Evolutionary conservation across 2,888 invertebrate genomes (phyloP).

Genomic region (Trachelus tabidus): DNA sequence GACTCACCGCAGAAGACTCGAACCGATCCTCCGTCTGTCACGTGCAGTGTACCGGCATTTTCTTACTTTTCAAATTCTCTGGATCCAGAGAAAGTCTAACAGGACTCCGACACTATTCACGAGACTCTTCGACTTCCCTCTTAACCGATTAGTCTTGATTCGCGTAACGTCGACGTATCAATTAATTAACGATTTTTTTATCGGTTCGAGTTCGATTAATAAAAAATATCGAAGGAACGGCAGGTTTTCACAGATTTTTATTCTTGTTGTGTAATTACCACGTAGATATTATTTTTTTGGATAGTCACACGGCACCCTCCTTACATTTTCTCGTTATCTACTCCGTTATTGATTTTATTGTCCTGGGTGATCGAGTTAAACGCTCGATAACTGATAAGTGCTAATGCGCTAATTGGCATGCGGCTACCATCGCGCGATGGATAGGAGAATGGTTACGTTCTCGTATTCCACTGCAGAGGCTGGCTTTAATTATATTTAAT

Average conservation of each 20-base stretch:
- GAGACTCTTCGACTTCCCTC: not conserved
- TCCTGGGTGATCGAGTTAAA: slow-evolving; percentile 29
- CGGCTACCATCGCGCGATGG: slow-evolving; percentile 24
- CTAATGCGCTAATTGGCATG: slow-evolving; percentile 51
- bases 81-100: not conserved
- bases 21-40: slow-evolving; percentile 53
- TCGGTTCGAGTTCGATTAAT: not conserved
- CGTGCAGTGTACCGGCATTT: slow-evolving; percentile 49
- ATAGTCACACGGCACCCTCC: not conserved
- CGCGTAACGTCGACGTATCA: not conserved
- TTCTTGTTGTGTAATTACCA: not conserved
- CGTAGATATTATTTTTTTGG: not conserved
- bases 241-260: not conserved
- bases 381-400: slow-evolving; percentile 27
- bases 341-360: slow-evolving; percentile 35
- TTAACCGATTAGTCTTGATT: not conserved
- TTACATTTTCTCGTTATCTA: slow-evolving; percentile 8
- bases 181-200: not conserved
- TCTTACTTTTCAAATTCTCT: slow-evolving; percentile 22
- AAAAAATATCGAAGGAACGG: not conserved
- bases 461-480: slow-evolving; percentile 16
- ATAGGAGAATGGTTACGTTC: not conserved
- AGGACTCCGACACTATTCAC: not conserved
- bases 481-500: slow-evolving; percentile 53
- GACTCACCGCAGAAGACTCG: slow-evolving; percentile 46